Base-by-base conservation (phyloP, 2,797 vertebrate species). In the Dermochelys coriacea region DNA sequence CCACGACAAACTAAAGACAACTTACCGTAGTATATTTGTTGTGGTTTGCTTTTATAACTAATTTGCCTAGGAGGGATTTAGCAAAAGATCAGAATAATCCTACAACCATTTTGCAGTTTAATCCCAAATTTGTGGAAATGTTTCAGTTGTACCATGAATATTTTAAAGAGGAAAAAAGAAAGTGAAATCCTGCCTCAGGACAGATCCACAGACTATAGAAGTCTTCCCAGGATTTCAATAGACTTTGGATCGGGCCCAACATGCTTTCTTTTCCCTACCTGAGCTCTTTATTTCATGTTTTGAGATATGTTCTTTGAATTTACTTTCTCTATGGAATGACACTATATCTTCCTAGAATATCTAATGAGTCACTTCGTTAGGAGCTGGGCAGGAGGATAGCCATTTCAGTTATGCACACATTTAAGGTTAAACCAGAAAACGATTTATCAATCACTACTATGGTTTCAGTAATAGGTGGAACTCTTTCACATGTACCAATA, bases 261-360 rank as follows among this genome's bases (percentile, higher is more conserved):
- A 41, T 84, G 74, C 75, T 94, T 88, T 75, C 84, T 93, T 97
- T 94, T 90, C 34, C 75, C 85, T 93, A 93, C 89, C 92, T 93
- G 77, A 95, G 55, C 52, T 96, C 86, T 96, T 96, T 87, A 82
- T 52, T 89, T 77, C 85, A 94, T 84, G 59, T 94, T 94, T 84
- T 86, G 84, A 94, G 89, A 83, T 95, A 84, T 93, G 2, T 6
- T 84, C 81, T 97, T 97, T 96, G 94, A 92, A 96, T 97, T 91
- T 87, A 82, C 80, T 96, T 97, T 95, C 88, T 96, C 91, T 80
- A 59, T 93, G 83, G 82, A 78, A 82, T 10, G 12, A 81, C 84
- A 91, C 86, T 94, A 88, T 97, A 97, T 96, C 92, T 97, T 97
- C 89, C 51, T 86, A 79, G 87, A 96, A 94, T 94, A 64, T 96